phyloP scores from a whole-genome alignment of 2,797 vertebrate species.

The Rhinichthys osculus region DNA sequence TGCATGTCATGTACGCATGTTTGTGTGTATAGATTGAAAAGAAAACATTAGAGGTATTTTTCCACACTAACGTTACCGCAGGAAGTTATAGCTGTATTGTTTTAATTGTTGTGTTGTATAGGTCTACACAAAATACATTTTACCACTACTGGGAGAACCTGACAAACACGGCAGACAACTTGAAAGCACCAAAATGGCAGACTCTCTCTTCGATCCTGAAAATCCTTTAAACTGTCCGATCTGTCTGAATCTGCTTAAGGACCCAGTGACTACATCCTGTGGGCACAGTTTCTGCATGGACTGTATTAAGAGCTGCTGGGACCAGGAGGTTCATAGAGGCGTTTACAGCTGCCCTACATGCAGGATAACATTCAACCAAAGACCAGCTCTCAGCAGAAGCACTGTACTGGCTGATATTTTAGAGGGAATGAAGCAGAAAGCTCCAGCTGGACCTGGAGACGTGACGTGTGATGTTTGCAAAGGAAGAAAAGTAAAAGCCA shows the following conservation, averaged over 20 bases:
- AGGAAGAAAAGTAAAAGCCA: slow-evolving; percentile 81
- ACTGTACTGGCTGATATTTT: slow-evolving; percentile 56
- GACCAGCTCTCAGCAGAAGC: slow-evolving; percentile 47
- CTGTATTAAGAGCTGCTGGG: slow-evolving; percentile 56
- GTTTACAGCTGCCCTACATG: slow-evolving; percentile 57
- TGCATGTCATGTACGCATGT: too few species aligned
- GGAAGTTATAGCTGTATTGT: background rate
- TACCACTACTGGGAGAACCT: too few species aligned
- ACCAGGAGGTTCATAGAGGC: slow-evolving; percentile 11
- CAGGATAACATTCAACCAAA: slow-evolving; percentile 39
- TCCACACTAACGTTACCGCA: background rate
- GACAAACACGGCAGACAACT: too few species aligned
- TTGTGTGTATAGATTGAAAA: background rate
- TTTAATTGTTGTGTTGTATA: background rate
- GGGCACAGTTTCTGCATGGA: slow-evolving; percentile 57
- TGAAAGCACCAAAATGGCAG: slow-evolving; percentile 45
- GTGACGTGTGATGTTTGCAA: slow-evolving; percentile 84
- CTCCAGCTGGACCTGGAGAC: slow-evolving; percentile 9
- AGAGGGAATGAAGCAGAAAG: slow-evolving; percentile 21
- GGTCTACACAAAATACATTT: too few species aligned
- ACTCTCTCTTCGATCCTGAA: slow-evolving; percentile 22
- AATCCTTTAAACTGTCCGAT: slow-evolving; percentile 56
- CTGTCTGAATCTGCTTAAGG: slow-evolving; percentile 51
- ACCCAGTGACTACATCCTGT: slow-evolving; percentile 56
- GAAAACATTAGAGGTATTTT: background rate